Percentiles rank a stretch among this genome's conserved stretches.
These are phyloP conservation scores for Avahi laniger DNA, from an alignment of 2,797 vertebrate genomes.

Conservation along the genomic window DNA sequence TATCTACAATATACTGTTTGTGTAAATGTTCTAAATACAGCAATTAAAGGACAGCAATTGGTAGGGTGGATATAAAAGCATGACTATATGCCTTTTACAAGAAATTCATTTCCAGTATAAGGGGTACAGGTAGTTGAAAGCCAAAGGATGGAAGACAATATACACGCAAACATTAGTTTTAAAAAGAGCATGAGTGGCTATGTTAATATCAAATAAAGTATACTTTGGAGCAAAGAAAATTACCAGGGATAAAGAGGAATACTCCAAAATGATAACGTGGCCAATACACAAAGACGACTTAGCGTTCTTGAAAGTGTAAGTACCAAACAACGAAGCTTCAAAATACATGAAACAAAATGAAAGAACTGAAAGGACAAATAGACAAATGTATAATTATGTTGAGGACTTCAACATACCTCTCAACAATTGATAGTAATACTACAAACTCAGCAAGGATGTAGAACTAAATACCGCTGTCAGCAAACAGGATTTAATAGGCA, in stretches of 20 bases:
- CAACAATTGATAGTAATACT: neutral
- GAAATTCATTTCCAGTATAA: neutral
- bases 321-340: neutral
- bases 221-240: neutral
- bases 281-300: neutral
- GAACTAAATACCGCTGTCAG: neutral
- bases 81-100: neutral
- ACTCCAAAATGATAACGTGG: neutral
- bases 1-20: neutral
- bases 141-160: neutral
- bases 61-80: neutral
- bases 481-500: neutral
- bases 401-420: neutral
- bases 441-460: neutral
- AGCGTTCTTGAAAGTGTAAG: neutral
- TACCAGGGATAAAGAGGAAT: neutral
- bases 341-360: neutral
- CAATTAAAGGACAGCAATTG: neutral
- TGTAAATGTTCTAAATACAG: neutral
- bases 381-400: neutral
- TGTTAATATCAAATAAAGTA: neutral
- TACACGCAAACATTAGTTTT: neutral
- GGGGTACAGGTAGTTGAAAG: neutral
- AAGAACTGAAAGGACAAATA: neutral
- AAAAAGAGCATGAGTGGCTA: neutral